Conservation (phyloP, 2,888 invertebrate species). For the Lottia gigantea region DNA sequence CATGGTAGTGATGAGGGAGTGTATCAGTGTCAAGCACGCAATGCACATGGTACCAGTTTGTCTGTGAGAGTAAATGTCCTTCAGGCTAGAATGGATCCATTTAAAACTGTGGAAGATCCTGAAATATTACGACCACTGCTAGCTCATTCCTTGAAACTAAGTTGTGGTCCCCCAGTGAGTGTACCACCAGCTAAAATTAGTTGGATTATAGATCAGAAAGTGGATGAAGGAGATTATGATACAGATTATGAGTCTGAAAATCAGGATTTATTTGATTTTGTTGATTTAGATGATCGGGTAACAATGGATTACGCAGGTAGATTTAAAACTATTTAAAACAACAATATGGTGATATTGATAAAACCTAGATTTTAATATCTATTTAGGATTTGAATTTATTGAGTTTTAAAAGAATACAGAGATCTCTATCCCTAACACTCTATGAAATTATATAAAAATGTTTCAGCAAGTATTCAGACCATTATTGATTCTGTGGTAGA, state of each 20-base stretch:
- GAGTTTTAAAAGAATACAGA: no score
- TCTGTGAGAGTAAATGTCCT: constrained; percentile 95
- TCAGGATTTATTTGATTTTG: constrained; percentile 77
- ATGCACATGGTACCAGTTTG: constrained; percentile 92
- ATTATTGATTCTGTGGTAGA: no score
- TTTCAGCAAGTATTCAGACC: no score
- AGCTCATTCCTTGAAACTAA: constrained; percentile 88
- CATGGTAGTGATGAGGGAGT: constrained; percentile 84
- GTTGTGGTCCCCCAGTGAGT: constrained; percentile 85
- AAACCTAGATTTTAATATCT: no score
- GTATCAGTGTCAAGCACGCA: constrained; percentile 83
- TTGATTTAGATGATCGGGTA: constrained; percentile 79
- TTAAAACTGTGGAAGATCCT: constrained; percentile 27
- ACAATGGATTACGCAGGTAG: constrained; percentile 86
- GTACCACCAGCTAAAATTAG: constrained; percentile 28
- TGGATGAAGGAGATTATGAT: constrained; percentile 70
- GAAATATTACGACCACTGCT: constrained; percentile 12
- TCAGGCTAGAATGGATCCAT: constrained; percentile 74
- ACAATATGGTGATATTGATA: no score
- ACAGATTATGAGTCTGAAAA: constrained; percentile 94
- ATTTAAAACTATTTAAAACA: no score
- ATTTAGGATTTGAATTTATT: no score
- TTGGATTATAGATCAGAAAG: constrained; percentile 30
- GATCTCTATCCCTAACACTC: no score
- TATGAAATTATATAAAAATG: no score